These are phyloP conservation scores for Hydropsyche tenuis DNA, from an alignment of 1,140 invertebrate genomes.

Conservation along the genomic window DNA sequence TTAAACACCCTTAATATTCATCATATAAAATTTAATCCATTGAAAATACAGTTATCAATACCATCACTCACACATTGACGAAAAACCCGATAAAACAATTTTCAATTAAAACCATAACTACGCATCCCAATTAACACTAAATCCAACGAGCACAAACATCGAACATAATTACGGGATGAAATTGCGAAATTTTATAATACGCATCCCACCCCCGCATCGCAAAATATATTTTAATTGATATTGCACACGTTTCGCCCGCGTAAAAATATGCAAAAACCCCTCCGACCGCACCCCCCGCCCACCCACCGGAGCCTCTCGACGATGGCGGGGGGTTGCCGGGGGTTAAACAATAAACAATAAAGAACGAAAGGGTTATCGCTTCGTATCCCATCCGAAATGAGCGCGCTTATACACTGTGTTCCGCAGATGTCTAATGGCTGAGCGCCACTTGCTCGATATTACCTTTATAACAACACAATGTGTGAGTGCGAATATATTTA, in stretches of 20 bases:
- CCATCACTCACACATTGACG: too few species aligned
- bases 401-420: conserved; percentile 29
- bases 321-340: neutral
- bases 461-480: conserved; percentile 39
- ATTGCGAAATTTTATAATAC: too few species aligned
- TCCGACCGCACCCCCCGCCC: neutral
- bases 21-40: too few species aligned
- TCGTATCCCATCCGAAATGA: conserved; percentile 28
- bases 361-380: conserved; percentile 47
- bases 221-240: conserved; percentile 23
- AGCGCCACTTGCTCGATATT: conserved; percentile 50
- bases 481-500: too few species aligned
- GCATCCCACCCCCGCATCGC: too few species aligned
- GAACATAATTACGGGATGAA: too few species aligned
- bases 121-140: too few species aligned
- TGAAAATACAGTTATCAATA: too few species aligned
- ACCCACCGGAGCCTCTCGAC: neutral
- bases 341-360: conserved; percentile 48
- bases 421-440: conserved; percentile 47
- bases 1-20: too few species aligned
- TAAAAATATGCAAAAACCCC: conserved; percentile 25
- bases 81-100: too few species aligned
- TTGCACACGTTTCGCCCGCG: conserved; percentile 11
- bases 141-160: too few species aligned
- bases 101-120: too few species aligned